phyloP scores from a whole-genome alignment of 2,113 vertebrate species.

The Thermophis baileyi region DNA sequence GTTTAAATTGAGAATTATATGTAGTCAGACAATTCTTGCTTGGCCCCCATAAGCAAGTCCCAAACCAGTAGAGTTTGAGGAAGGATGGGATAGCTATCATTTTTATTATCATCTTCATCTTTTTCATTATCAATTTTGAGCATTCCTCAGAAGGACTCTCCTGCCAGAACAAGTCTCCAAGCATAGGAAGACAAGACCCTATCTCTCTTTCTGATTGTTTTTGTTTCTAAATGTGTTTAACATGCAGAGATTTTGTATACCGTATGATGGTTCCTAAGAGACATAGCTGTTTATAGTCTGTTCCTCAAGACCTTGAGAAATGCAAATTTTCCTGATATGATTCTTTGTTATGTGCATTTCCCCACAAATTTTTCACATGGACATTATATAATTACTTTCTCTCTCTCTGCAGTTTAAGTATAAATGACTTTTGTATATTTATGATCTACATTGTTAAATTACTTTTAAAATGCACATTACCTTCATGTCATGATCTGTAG shows the following conservation, averaged over 20 bases:
- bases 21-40: neutral
- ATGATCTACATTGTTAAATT: neutral
- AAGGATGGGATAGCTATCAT: neutral
- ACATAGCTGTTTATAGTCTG: neutral
- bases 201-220: neutral
- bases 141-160: neutral
- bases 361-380: neutral
- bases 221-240: neutral
- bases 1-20: neutral
- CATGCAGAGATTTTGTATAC: neutral
- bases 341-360: neutral
- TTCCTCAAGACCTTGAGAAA: neutral
- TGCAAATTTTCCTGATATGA: neutral
- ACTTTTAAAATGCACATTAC: neutral
- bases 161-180: neutral
- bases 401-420: neutral
- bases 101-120: neutral
- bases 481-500: neutral
- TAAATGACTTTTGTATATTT: neutral
- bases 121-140: neutral
- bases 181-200: neutral
- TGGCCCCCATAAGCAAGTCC: neutral
- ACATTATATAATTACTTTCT: neutral
- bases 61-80: neutral
- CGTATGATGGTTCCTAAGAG: neutral